Percentiles rank a stretch among this genome's conserved stretches.
Conservation (phyloP, 2,797 vertebrate genomes). For the Sebastes jordani region DNA sequence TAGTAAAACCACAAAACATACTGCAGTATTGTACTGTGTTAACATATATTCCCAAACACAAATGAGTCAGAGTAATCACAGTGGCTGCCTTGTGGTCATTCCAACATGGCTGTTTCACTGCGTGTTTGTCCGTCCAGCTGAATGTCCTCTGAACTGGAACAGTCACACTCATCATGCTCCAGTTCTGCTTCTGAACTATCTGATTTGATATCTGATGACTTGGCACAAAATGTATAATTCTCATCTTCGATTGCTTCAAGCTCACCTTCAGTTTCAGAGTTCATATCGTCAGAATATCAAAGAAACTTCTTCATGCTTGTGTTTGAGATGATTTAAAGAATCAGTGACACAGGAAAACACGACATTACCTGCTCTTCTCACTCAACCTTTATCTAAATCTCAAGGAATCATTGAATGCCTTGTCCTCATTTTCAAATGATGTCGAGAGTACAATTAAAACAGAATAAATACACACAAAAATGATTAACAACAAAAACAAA, state of each 20-base stretch:
- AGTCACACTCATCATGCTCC: neutral
- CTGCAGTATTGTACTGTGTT: neutral
- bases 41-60: neutral
- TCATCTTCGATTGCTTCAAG: neutral
- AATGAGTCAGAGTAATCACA: neutral
- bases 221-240: neutral
- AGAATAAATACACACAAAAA: no score
- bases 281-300: neutral
- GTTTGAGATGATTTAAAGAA: neutral
- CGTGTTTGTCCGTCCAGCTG: neutral
- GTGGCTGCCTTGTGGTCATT: neutral
- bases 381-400: no score
- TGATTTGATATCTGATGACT: neutral
- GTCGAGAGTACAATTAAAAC: no score
- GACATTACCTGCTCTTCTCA: neutral
- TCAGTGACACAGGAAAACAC: neutral
- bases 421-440: no score
- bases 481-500: no score
- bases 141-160: neutral
- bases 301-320: neutral
- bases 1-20: neutral
- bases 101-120: neutral
- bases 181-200: neutral
- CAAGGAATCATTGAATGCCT: no score
- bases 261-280: neutral